phyloP scores from a whole-genome alignment of 2,113 vertebrate genomes.

The Passer domesticus region DNA sequence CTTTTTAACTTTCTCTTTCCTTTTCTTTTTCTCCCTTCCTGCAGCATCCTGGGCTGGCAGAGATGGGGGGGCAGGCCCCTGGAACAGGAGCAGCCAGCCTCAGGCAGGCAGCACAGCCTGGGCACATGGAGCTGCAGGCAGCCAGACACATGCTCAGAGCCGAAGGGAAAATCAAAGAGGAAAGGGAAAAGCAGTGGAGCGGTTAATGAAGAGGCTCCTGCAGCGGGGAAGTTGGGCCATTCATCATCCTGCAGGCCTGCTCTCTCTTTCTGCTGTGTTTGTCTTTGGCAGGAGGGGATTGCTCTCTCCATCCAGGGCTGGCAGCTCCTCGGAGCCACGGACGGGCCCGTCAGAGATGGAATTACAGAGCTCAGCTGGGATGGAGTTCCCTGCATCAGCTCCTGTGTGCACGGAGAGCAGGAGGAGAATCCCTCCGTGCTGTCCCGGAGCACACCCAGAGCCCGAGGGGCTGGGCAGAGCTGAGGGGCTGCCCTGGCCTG shows the following conservation, averaged over 20 bases:
- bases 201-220: not conserved
- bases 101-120: not conserved
- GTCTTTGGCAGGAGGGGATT: not conserved
- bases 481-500: too few relatives aligned
- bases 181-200: not conserved
- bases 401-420: not conserved
- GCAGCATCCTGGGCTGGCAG: not conserved
- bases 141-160: not conserved
- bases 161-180: not conserved
- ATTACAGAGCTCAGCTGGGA: constrained; percentile 14
- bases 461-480: too few relatives aligned
- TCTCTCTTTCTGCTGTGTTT: not conserved
- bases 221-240: not conserved
- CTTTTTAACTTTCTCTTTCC: not conserved
- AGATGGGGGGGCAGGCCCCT: not conserved
- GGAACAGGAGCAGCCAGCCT: not conserved
- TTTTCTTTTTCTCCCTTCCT: not conserved
- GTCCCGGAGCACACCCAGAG: too few relatives aligned
- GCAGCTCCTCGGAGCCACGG: not conserved
- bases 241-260: not conserved
- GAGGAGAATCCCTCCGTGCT: not conserved
- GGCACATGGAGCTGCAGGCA: not conserved
- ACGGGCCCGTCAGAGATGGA: not conserved
- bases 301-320: not conserved
- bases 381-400: not conserved